These are phyloP conservation scores for Canis aureus DNA, from an alignment of 2,113 vertebrate genomes.

Conservation along the genomic window DNA sequence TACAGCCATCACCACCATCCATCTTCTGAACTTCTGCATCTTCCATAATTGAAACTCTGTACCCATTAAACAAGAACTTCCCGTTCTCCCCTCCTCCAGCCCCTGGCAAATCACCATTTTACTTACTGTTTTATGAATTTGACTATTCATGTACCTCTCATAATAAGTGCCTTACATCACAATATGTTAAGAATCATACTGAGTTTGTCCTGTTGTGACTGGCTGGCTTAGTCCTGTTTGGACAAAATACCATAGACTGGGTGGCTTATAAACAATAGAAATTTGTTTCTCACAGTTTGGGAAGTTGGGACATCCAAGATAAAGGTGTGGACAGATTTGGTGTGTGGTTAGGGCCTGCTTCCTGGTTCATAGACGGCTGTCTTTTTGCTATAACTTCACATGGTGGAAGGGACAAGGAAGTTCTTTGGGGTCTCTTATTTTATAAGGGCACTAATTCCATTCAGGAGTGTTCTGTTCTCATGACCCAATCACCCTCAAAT, in stretches of 20 bases:
- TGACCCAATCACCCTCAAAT: neutral
- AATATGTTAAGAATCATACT: neutral
- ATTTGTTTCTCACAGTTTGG: neutral
- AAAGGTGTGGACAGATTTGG: neutral
- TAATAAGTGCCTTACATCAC: neutral
- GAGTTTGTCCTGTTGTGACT: constrained; percentile 3
- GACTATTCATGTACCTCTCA: neutral
- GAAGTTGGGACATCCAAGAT: neutral
- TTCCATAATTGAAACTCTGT: constrained; percentile 19
- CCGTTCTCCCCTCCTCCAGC: neutral
- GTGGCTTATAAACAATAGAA: neutral
- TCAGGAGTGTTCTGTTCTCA: neutral
- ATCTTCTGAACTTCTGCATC: neutral
- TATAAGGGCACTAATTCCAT: neutral
- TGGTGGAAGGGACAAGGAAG: neutral
- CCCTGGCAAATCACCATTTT: neutral
- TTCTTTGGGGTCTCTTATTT: neutral
- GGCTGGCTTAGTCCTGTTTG: neutral
- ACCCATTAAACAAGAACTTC: neutral
- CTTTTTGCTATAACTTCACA: neutral
- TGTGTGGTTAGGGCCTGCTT: neutral
- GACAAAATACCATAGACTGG: neutral
- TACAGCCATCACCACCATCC: neutral
- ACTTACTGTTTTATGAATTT: constrained; percentile 19
- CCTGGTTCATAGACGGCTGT: neutral